phyloP scores from a whole-genome alignment of 2,888 invertebrate genomes.

The Harmothoe impar region DNA sequence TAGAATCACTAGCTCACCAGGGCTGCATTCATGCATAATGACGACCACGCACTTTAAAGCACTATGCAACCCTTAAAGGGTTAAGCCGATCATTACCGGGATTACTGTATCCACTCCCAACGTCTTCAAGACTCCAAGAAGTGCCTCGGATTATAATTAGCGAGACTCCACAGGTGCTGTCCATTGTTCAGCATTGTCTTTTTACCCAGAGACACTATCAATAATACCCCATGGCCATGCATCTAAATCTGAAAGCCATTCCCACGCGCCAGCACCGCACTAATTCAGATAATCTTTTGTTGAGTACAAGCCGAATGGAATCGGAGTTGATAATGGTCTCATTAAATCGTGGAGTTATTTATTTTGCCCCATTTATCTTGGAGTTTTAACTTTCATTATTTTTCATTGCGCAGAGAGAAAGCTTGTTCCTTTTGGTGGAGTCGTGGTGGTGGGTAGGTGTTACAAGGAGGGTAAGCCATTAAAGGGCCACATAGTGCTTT shows the following conservation, averaged over 20 bases:
- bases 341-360: background rate
- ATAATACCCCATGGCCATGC: background rate
- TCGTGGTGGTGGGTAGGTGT: too few relatives aligned
- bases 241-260: background rate
- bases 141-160: background rate
- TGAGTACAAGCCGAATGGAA: background rate
- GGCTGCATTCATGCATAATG: too few relatives aligned
- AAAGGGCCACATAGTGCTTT: too few relatives aligned
- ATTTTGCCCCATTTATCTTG: background rate
- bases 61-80: background rate
- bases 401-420: too few relatives aligned
- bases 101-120: background rate
- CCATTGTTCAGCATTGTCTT: background rate
- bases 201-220: background rate
- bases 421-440: too few relatives aligned
- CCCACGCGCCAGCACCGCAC: background rate
- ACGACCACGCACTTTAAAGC: background rate
- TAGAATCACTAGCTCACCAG: too few relatives aligned
- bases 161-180: constrained; percentile 2
- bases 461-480: too few relatives aligned
- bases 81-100: background rate
- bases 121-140: too few relatives aligned
- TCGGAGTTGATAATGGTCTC: background rate
- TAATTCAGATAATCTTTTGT: constrained; percentile 22
- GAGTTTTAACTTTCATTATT: background rate